These are phyloP conservation scores for Hippopotamyrus pictus DNA, from an alignment of 2,797 vertebrate species.

Conservation along the genomic window DNA sequence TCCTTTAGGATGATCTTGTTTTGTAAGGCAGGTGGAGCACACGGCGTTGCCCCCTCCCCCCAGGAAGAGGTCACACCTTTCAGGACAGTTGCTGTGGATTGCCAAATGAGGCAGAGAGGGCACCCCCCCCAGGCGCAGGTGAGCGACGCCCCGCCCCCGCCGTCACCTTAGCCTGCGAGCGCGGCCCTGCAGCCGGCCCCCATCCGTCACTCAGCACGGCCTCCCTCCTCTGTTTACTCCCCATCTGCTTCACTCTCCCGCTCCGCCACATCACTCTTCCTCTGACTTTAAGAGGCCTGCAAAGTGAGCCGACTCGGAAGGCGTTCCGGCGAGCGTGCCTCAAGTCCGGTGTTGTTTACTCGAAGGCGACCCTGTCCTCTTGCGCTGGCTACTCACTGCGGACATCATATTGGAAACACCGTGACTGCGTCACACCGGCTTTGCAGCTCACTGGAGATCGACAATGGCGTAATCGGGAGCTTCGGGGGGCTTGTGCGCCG, in stretches of 20 bases:
- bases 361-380: neutral
- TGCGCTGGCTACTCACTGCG: neutral
- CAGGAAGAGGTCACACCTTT: neutral
- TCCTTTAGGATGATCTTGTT: neutral
- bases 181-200: conserved; percentile 55
- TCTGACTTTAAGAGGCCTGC: neutral
- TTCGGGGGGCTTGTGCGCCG: neutral
- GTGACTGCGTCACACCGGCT: conserved; percentile 30
- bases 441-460: neutral
- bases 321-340: neutral
- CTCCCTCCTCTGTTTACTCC: conserved; percentile 67
- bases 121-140: conserved; percentile 19
- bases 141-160: conserved; percentile 25
- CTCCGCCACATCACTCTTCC: neutral
- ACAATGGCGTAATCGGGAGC: neutral
- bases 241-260: conserved; percentile 66
- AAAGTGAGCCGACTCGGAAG: neutral
- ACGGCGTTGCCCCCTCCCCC: neutral
- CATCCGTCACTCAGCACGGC: conserved; percentile 67
- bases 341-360: neutral
- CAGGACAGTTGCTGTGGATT: neutral
- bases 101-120: conserved; percentile 23
- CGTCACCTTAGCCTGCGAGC: conserved; percentile 61
- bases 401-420: conserved; percentile 24
- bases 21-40: neutral